Percentiles rank a stretch among this genome's conserved stretches.
These are phyloP conservation scores for Hipposideros armiger DNA, from an alignment of 2,113 vertebrate genomes.

Conservation along the genomic window DNA sequence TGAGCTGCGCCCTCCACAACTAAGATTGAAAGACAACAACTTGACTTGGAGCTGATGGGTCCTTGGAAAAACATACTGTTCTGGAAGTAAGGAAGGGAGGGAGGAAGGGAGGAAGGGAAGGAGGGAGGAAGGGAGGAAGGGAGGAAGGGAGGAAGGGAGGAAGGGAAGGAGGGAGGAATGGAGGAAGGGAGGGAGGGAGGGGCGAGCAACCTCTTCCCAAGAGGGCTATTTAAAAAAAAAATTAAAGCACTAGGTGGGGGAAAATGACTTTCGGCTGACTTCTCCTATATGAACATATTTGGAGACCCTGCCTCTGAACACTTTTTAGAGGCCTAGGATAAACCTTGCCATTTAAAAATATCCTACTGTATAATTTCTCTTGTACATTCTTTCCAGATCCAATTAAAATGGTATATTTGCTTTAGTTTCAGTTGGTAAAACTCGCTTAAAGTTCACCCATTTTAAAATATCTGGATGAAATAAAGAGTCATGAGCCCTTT, in stretches of 20 bases:
- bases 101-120: too few species aligned
- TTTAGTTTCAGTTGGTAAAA: slow-evolving; percentile 80
- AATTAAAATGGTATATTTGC: slow-evolving; percentile 75
- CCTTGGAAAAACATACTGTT: too few species aligned
- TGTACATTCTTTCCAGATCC: slow-evolving; percentile 62
- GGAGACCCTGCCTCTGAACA: slow-evolving; percentile 50
- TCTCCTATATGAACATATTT: slow-evolving; percentile 45
- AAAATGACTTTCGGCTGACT: slow-evolving; percentile 73
- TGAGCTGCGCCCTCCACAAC: too few species aligned
- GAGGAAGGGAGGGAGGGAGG: too few species aligned
- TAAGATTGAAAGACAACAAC: too few species aligned
- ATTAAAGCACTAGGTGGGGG: neutral
- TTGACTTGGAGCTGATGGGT: too few species aligned
- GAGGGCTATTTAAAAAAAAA: slow-evolving; percentile 50
- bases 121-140: too few species aligned
- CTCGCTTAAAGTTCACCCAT: slow-evolving; percentile 73
- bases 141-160: too few species aligned
- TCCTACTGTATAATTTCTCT: slow-evolving; percentile 74
- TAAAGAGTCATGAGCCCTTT: slow-evolving; percentile 63
- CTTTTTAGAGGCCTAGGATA: slow-evolving; percentile 63
- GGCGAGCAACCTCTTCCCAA: too few species aligned
- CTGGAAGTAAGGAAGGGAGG: too few species aligned
- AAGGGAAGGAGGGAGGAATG: too few species aligned
- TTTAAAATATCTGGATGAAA: slow-evolving; percentile 72
- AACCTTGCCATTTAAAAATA: slow-evolving; percentile 77